Conservation (phyloP, 64 coral and sea anemone species). For the Stichodactyla mertensii region DNA sequence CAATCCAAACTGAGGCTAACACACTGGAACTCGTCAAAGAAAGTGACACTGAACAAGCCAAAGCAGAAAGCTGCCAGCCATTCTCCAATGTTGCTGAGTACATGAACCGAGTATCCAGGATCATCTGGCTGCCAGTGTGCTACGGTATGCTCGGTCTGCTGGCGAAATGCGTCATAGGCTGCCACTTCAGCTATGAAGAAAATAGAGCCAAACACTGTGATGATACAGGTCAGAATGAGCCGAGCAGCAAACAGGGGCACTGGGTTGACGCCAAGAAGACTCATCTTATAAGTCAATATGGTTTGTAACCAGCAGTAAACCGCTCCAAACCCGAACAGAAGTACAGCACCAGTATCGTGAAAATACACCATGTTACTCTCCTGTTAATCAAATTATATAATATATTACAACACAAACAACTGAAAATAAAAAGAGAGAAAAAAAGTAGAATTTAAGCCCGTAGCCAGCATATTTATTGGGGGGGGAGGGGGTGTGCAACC, state of each 20-base stretch:
- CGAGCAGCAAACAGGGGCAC: constrained; percentile 68
- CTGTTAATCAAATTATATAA: constrained; percentile 27
- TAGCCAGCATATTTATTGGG: no score
- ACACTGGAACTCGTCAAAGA: constrained; percentile 84
- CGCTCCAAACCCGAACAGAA: constrained; percentile 73
- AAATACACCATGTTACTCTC: constrained; percentile 85
- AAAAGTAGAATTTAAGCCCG: no score
- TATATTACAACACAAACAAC: no score
- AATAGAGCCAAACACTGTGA: constrained; percentile 74
- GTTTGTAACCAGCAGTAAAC: constrained; percentile 86
- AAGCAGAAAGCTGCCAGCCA: constrained; percentile 81
- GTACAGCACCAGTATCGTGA: constrained; percentile 78
- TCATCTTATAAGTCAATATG: constrained; percentile 64
- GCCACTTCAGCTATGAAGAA: constrained; percentile 86
- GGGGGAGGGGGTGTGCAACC: no score
- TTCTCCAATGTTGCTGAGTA: constrained; percentile 83
- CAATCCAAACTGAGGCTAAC: constrained; percentile 61
- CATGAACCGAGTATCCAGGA: constrained; percentile 86
- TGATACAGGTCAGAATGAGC: constrained; percentile 70
- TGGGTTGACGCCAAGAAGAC: constrained; percentile 38
- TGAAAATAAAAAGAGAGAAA: no score
- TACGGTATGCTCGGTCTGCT: constrained; percentile 63
- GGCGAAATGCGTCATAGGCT: constrained; percentile 74
- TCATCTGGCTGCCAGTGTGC: constrained; percentile 92
- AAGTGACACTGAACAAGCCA: constrained; percentile 77